Evolutionary conservation across 2,113 vertebrate genomes (phyloP).

Genomic region (Macheiramphus alcinus): DNA sequence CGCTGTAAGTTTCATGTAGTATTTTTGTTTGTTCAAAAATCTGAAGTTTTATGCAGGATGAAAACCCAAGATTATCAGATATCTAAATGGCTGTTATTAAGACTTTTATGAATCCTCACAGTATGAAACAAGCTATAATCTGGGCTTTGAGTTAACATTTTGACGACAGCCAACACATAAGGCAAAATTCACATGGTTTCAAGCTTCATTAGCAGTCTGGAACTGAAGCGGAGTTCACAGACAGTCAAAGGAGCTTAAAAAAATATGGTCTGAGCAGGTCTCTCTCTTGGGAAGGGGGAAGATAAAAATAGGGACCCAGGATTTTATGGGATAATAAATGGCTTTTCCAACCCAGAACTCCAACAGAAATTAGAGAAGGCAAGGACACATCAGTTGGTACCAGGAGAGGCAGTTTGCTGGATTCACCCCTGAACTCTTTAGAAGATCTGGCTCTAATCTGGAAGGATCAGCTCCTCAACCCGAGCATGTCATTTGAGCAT

Average conservation of each 20-base stretch:
- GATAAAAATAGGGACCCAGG: background rate
- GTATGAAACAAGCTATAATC: background rate
- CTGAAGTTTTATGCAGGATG: background rate
- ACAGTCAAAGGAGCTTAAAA: background rate
- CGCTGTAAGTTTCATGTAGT: background rate
- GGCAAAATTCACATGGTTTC: background rate
- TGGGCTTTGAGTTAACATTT: background rate
- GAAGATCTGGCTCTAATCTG: background rate
- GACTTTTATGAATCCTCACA: background rate
- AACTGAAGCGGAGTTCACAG: background rate
- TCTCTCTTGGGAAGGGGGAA: background rate
- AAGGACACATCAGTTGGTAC: background rate
- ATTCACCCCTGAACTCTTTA: background rate
- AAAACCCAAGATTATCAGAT: background rate
- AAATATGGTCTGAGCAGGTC: background rate
- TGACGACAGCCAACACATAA: background rate
- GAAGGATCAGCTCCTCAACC: background rate
- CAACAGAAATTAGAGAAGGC: background rate
- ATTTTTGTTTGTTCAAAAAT: background rate
- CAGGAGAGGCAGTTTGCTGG: background rate
- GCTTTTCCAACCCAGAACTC: background rate
- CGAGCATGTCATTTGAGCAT: fast-evolving
- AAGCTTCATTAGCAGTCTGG: background rate
- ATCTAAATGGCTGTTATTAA: background rate
- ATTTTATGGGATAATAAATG: background rate